Evolutionary conservation across 2,797 vertebrate genomes (phyloP), one percentile per base, ranked within the genome.

Genomic region (Uromys caudimaculatus): DNA sequence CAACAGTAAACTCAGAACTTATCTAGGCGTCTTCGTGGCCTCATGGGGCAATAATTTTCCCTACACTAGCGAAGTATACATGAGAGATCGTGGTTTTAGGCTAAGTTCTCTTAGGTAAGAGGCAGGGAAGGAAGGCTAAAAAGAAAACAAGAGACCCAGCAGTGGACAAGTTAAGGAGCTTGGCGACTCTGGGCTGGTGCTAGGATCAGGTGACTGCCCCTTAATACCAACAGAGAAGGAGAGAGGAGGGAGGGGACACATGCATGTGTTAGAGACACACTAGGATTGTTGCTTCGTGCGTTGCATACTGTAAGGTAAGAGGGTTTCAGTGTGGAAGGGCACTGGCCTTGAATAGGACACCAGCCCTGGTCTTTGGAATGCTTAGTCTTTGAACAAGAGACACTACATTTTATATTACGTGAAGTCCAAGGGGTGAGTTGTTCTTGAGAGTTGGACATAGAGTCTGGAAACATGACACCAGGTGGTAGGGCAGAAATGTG

Each of bases 401-500:
- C 4, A 6, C 4, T 24, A 1, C 0, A 3, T 58, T 90, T 94
- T 87, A 11, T 27, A 32, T 21, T 73, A 29, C 3, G 67, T 69
- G 44, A 73, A 69, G 11, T 16, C 41, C 35, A 23, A 1, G 1
- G 27, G 29, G 29, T 24, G 23, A 11, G 44, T 54, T 64, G 10
- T 38, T 29, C 27, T 24, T 29, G 69, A 29, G 23, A 23, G 47
- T 50, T 56, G 4, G 54, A 54, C 35, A 0, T 17, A 32, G 19
- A 11, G 2, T 27, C 3, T 50, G 58, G 8, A 1, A 4, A n/a
- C 21, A 3, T 4, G 2, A 12, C 10, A 14, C 7, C 19, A 21
- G 32, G 44, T 6, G 38, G 35, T 27, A 44, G 21, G 16, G 27
- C 5, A 24, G 67, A 32, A 10, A n/a, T 10, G 32, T 9, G 0